Conservation (phyloP, 35 echinoderm and acorn worm genomes). For the Diadema setosum region DNA sequence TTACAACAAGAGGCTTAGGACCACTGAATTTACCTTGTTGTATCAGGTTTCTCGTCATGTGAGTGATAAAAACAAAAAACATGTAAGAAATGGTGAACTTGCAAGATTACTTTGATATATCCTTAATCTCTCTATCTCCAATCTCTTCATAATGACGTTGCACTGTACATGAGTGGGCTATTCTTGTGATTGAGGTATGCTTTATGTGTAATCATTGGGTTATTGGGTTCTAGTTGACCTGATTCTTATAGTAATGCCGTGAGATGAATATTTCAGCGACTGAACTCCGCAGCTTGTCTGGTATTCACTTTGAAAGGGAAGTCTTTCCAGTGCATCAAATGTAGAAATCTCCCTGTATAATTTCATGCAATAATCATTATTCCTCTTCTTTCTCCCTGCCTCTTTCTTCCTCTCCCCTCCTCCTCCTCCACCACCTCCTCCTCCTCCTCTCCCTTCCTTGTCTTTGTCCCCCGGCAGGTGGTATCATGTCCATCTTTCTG, state of each 20-base stretch:
- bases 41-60: neutral
- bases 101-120: neutral
- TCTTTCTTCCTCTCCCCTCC: neutral
- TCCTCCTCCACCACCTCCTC: neutral
- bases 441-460: no score
- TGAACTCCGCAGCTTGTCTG: no score
- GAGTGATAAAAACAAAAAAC: neutral
- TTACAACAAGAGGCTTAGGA: neutral
- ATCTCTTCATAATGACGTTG: neutral
- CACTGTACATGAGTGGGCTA: no score
- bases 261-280: no score
- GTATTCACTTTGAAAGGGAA: no score
- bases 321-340: no score
- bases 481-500: slow-evolving; percentile 94
- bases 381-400: neutral
- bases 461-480: slow-evolving; percentile 38
- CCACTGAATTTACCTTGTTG: neutral
- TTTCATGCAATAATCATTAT: no score
- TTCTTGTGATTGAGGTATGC: no score
- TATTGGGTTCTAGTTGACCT: no score
- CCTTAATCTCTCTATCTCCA: neutral
- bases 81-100: neutral
- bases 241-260: no score
- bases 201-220: no score
- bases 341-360: no score